phyloP scores from a whole-genome alignment of 1,140 invertebrate genomes.

The Sminthurides bifidus region DNA sequence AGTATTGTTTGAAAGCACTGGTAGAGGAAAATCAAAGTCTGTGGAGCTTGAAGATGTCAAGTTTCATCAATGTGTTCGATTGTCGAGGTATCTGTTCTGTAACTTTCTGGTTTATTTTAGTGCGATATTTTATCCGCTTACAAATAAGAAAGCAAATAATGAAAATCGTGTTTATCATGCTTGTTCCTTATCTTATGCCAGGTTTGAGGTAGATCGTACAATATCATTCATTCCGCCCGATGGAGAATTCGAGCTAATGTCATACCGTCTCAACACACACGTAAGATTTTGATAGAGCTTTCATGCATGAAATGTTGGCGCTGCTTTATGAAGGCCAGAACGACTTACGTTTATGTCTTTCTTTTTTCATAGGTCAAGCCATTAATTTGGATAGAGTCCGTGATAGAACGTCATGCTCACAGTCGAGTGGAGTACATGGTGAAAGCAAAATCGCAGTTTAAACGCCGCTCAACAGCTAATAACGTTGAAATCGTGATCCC shows the following conservation, averaged over 20 bases:
- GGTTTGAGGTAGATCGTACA: constrained; percentile 97
- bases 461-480: constrained; percentile 92
- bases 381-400: constrained; percentile 98
- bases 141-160: too few relatives aligned
- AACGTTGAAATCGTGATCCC: constrained; percentile 99
- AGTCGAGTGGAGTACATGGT: constrained; percentile 99
- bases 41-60: constrained; percentile 99
- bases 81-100: constrained; percentile 63
- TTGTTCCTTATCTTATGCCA: constrained; percentile 19
- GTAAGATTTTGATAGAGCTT: constrained; percentile 44
- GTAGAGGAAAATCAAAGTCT: constrained; percentile 94
- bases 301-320: neutral
- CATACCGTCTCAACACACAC: constrained; percentile 92
- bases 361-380: constrained; percentile 63
- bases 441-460: constrained; percentile 98
- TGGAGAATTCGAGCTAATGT: constrained; percentile 99
- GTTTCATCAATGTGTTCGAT: constrained; percentile 97
- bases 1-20: constrained; percentile 95
- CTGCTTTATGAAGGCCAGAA: neutral
- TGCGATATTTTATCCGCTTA: too few relatives aligned
- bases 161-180: neutral
- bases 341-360: neutral
- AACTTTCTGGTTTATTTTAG: too few relatives aligned
- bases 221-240: constrained; percentile 99
- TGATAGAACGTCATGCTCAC: constrained; percentile 96